phyloP scores from a whole-genome alignment of 2,888 invertebrate genomes.

The Lasioglossum lativentre region DNA sequence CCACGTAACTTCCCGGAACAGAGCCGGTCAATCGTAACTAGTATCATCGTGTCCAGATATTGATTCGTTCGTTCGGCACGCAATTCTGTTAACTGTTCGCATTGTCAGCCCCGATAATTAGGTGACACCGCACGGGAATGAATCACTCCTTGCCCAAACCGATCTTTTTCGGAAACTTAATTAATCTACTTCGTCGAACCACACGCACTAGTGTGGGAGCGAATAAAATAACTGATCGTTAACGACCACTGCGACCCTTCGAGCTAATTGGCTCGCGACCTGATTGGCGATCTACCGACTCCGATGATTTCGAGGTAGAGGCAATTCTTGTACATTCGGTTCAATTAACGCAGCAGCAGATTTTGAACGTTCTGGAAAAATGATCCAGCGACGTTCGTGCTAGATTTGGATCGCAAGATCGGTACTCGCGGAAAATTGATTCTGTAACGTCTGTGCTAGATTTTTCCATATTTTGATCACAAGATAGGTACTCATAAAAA shows the following conservation, averaged over 20 bases:
- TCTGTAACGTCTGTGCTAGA: too few species aligned
- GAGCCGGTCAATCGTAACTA: conserved; percentile 11
- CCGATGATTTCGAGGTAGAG: neutral
- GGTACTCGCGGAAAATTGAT: too few species aligned
- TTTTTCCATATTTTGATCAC: too few species aligned
- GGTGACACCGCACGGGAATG: conserved; percentile 6
- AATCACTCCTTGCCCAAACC: neutral
- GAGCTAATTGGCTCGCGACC: neutral
- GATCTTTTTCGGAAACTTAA: neutral
- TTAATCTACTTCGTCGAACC: neutral
- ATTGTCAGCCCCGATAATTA: conserved; percentile 27
- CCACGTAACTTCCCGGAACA: conserved; percentile 50
- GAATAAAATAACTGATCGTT: neutral
- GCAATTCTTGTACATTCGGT: neutral
- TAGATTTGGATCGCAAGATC: too few species aligned
- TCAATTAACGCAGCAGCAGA: too few species aligned
- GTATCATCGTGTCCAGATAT: conserved; percentile 21
- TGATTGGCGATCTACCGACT: too few species aligned
- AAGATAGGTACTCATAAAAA: too few species aligned
- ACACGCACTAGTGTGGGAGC: neutral
- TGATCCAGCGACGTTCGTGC: too few species aligned
- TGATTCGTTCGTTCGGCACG: conserved; percentile 41
- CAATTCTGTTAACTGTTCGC: conserved; percentile 27
- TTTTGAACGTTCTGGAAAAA: too few species aligned
- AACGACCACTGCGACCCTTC: neutral